phyloP scores from a whole-genome alignment of 2,797 vertebrate species.

The Kryptolebias ocellatus region DNA sequence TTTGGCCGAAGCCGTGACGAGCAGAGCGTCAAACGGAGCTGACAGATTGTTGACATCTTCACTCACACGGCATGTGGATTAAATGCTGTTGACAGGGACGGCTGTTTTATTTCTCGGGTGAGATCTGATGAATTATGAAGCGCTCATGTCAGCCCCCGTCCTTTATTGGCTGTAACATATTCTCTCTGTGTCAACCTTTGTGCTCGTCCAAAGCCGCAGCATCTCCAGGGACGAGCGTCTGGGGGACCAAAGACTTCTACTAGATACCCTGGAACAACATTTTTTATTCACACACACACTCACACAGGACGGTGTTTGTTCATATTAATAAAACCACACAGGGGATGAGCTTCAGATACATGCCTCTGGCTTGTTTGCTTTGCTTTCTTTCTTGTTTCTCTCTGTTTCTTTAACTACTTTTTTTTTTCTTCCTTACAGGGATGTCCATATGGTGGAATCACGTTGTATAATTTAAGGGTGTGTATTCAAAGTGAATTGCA shows the following conservation, averaged over 20 bases:
- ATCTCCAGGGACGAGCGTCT: slow-evolving; percentile 28
- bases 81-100: slow-evolving; percentile 54
- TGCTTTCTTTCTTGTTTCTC: slow-evolving; percentile 27
- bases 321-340: slow-evolving; percentile 56
- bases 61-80: slow-evolving; percentile 34
- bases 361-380: slow-evolving; percentile 63
- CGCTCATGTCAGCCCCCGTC: slow-evolving; percentile 34
- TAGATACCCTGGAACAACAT: slow-evolving; percentile 42
- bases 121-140: slow-evolving; percentile 65
- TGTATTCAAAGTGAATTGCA: slow-evolving; percentile 40
- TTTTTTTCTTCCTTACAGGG: slow-evolving; percentile 40
- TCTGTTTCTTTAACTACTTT: slow-evolving; percentile 18
- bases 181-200: slow-evolving; percentile 37
- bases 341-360: slow-evolving; percentile 32
- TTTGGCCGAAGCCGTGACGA: slow-evolving; percentile 49
- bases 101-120: slow-evolving; percentile 54
- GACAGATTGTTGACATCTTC: slow-evolving; percentile 69
- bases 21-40: slow-evolving; percentile 35
- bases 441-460: slow-evolving; percentile 58
- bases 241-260: slow-evolving; percentile 39
- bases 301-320: slow-evolving; percentile 53
- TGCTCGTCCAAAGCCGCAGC: slow-evolving; percentile 6
- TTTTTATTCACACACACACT: slow-evolving; percentile 34
- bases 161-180: slow-evolving; percentile 28
- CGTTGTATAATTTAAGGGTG: slow-evolving; percentile 45